phyloP scores from a whole-genome alignment of 2,113 vertebrate genomes.

The Calidris pygmaea region DNA sequence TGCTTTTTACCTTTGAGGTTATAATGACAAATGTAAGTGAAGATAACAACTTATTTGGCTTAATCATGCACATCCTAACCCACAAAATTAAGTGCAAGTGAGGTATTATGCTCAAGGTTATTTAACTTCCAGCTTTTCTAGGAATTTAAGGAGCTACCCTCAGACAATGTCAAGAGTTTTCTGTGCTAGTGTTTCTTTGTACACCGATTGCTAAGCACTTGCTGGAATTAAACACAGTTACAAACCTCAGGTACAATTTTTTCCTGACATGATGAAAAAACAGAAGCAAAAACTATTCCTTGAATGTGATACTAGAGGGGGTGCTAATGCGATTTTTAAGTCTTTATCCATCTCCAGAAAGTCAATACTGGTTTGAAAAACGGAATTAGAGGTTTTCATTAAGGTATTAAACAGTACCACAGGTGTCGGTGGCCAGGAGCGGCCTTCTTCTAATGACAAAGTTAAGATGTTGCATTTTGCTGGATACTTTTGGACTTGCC shows the following conservation, averaged over 20 bases:
- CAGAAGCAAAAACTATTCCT: neutral
- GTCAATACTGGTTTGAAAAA: neutral
- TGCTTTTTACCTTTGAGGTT: conserved; percentile 1
- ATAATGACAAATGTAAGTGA: conserved; percentile 26
- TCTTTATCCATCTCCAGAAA: neutral
- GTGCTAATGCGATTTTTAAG: neutral
- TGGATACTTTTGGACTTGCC: neutral
- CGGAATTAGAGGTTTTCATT: neutral
- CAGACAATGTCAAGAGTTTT: neutral
- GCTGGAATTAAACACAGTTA: neutral
- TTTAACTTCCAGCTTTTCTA: neutral
- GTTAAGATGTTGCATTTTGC: neutral
- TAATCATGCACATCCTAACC: neutral
- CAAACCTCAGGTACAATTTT: neutral
- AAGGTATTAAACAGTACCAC: neutral
- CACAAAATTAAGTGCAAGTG: neutral
- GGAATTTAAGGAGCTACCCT: neutral
- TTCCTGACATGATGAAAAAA: neutral
- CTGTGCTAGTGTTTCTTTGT: neutral
- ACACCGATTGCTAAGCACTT: neutral
- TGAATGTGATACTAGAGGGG: neutral
- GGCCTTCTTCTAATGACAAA: neutral
- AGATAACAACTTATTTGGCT: conserved; percentile 1
- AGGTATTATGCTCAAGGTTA: neutral
- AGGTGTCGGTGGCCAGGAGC: neutral